phyloP scores from a whole-genome alignment of 2,888 invertebrate species.

The Mimumesa dahlbomi region DNA sequence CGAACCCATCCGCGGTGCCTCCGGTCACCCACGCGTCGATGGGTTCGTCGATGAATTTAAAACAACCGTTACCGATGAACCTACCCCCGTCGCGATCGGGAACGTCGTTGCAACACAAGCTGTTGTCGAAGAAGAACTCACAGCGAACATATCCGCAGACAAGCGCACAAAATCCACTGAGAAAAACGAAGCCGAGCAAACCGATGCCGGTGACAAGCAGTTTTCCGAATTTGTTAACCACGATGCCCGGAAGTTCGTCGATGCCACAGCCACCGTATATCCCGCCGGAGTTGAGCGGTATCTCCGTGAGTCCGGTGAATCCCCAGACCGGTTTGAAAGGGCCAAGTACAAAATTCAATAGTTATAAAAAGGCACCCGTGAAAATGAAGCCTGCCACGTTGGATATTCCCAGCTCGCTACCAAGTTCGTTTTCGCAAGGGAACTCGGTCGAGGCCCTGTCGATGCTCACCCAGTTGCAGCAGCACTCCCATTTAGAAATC shows the following conservation, averaged over 20 bases:
- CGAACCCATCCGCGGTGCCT: conserved; percentile 52
- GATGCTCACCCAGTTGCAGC: conserved; percentile 74
- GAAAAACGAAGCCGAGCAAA: conserved; percentile 65
- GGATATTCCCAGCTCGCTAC: conserved; percentile 43
- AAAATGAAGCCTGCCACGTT: conserved; percentile 58
- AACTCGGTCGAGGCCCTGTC: conserved; percentile 69
- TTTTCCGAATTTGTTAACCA: conserved; percentile 60
- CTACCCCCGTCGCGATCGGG: conserved; percentile 60
- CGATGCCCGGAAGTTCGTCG: conserved; percentile 55
- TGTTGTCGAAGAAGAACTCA: conserved; percentile 75
- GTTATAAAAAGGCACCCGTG: conserved; percentile 47
- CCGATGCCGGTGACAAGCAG: conserved; percentile 56
- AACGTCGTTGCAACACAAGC: conserved; percentile 74
- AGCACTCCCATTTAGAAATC: conserved; percentile 77
- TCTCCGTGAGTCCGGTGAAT: conserved; percentile 71
- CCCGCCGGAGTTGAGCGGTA: conserved; percentile 70
- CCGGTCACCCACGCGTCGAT: conserved; percentile 64
- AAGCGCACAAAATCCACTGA: conserved; percentile 47
- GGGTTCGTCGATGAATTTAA: conserved; percentile 58
- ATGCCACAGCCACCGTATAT: conserved; percentile 63
- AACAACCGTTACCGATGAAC: conserved; percentile 65
- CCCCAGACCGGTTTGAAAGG: conserved; percentile 33
- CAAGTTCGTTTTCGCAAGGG: conserved; percentile 48
- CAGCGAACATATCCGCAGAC: conserved; percentile 60
- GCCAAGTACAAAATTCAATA: conserved; percentile 47